These are phyloP conservation scores for Bostrychus sinensis DNA, from an alignment of 2,113 vertebrate species.

Conservation along the genomic window DNA sequence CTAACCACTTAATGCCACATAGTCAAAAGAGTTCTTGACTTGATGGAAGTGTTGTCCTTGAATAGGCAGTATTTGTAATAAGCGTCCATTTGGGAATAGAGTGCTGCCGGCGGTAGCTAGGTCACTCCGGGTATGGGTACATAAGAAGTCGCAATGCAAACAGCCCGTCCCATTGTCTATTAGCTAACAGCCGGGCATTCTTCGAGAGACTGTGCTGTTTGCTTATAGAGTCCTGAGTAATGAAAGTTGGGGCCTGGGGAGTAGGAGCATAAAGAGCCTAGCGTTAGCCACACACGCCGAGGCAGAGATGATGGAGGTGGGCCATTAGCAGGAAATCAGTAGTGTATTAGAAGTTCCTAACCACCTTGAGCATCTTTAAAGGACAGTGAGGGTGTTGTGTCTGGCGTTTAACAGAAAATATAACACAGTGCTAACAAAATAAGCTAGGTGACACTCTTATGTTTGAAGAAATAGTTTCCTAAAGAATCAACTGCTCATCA, in stretches of 20 bases:
- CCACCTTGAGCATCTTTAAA: conserved; percentile 49
- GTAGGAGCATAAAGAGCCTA: conserved; percentile 29
- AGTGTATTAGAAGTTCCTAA: conserved; percentile 43
- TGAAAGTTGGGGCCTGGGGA: conserved; percentile 72
- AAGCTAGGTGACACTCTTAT: no score
- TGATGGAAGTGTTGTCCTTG: conserved; percentile 40
- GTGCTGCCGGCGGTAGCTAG: conserved; percentile 19
- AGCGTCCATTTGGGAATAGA: conserved; percentile 14
- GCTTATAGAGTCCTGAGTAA: conserved; percentile 74
- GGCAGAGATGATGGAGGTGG: conserved; percentile 55
- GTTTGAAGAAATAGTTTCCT: no score
- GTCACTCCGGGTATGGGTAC: conserved; percentile 28
- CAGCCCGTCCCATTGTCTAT: conserved; percentile 56
- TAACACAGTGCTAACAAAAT: no score
- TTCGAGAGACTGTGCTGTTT: conserved; percentile 82
- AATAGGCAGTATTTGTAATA: not conserved
- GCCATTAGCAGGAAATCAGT: conserved; percentile 53
- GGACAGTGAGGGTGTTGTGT: conserved; percentile 10
- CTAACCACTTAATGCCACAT: conserved; percentile 17
- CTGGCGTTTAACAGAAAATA: not conserved
- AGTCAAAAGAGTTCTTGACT: conserved; percentile 36
- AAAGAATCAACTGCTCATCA: no score
- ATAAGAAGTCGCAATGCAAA: conserved; percentile 39
- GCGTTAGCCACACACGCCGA: conserved; percentile 41
- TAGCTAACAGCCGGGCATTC: conserved; percentile 77